Conservation (phyloP, 2,888 invertebrate species). For the Drosophila cognata region DNA sequence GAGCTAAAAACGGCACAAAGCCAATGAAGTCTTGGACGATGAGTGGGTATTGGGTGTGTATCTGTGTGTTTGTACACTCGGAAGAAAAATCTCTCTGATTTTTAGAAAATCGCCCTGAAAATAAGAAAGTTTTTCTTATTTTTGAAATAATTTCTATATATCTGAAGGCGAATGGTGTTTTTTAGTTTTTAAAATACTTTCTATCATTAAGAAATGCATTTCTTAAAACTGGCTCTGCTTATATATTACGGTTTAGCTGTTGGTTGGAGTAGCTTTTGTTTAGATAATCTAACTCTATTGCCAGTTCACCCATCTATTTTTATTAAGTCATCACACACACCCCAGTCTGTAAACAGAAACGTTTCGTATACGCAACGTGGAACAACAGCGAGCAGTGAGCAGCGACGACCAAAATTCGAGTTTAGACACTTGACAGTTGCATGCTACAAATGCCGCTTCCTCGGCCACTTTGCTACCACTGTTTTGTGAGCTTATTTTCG, state of each 20-base stretch:
- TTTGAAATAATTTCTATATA: neutral
- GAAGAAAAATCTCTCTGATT: neutral
- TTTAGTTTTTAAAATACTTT: neutral
- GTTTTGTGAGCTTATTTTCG: constrained; percentile 60
- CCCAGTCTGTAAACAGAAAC: constrained; percentile 41
- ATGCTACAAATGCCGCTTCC: constrained; percentile 18
- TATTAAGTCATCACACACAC: constrained; percentile 66
- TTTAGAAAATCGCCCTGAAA: neutral
- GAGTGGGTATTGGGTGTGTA: neutral
- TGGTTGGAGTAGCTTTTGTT: neutral
- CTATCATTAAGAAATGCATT: neutral
- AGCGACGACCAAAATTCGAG: constrained; percentile 47
- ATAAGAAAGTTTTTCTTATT: neutral
- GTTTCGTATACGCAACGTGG: constrained; percentile 71
- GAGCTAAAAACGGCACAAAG: constrained; percentile 65
- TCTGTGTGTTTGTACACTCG: neutral
- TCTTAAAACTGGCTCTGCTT: neutral
- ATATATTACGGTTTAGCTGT: neutral
- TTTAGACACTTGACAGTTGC: constrained; percentile 67
- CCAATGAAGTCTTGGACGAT: constrained; percentile 61
- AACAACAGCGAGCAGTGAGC: constrained; percentile 22
- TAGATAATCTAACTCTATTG: constrained; percentile 47
- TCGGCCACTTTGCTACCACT: neutral
- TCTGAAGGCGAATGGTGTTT: neutral
- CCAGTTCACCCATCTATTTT: constrained; percentile 73